Percentiles rank a stretch among this genome's conserved stretches.
Conservation (phyloP, 2,113 vertebrate genomes). For the Charina bottae region DNA sequence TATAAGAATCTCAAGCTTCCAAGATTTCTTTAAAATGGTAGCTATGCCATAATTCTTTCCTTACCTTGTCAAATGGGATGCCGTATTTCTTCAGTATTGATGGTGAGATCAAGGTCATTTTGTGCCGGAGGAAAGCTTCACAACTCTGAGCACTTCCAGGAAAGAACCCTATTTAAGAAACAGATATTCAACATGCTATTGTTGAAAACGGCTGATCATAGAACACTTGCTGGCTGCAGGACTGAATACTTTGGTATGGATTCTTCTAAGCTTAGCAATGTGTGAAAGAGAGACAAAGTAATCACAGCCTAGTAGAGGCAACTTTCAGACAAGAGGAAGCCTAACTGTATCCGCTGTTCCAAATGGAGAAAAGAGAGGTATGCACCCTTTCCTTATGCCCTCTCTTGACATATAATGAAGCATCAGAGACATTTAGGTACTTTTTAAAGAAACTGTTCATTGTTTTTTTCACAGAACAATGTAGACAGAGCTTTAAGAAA, state of each 20-base stretch:
- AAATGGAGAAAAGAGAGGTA: background rate
- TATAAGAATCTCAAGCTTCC: background rate
- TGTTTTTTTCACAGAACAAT: background rate
- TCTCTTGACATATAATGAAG: background rate
- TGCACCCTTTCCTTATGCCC: background rate
- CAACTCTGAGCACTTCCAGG: conserved; percentile 97
- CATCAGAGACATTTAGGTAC: background rate
- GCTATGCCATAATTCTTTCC: background rate
- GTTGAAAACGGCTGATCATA: background rate
- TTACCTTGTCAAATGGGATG: conserved; percentile 95
- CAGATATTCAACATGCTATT: background rate
- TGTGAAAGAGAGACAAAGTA: background rate
- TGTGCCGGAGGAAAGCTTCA: conserved; percentile 96
- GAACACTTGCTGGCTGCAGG: no score
- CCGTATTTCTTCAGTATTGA: conserved; percentile 95
- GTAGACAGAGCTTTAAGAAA: background rate
- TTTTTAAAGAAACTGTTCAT: background rate
- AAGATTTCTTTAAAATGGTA: background rate
- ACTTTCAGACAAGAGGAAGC: background rate
- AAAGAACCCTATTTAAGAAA: conserved; percentile 88
- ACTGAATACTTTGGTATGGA: background rate
- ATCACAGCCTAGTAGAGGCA: background rate
- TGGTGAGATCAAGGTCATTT: conserved; percentile 98
- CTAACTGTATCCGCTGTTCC: background rate
- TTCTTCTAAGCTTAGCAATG: background rate